Conservation (phyloP, 2,888 invertebrate species). For the Microctonus brassicae region DNA sequence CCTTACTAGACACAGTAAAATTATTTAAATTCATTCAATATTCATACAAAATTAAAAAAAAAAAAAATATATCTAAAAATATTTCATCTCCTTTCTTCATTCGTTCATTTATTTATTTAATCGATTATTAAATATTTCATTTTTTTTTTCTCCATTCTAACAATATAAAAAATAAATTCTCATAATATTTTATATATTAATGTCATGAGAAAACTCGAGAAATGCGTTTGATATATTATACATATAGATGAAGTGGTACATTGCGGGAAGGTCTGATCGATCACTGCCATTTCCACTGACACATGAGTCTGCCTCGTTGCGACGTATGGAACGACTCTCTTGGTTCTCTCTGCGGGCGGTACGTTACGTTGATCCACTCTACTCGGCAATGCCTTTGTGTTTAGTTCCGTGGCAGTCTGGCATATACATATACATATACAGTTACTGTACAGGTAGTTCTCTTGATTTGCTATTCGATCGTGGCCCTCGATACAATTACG, state of each 20-base stretch:
- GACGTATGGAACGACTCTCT: not conserved
- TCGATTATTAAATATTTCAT: too few species aligned
- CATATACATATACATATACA: not conserved
- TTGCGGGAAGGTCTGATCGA: constrained; percentile 10
- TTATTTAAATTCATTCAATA: too few species aligned
- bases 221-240: not conserved
- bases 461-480: constrained; percentile 27
- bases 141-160: too few species aligned
- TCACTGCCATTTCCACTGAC: constrained; percentile 15
- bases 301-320: not conserved
- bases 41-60: too few species aligned
- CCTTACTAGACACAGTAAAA: too few species aligned
- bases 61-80: too few species aligned
- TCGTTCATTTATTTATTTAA: too few species aligned
- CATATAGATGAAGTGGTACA: not conserved
- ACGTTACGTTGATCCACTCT: not conserved
- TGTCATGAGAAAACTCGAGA: not conserved
- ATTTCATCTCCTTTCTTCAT: too few species aligned
- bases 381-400: not conserved
- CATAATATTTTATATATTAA: too few species aligned
- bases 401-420: not conserved
- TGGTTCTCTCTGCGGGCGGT: not conserved
- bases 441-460: not conserved
- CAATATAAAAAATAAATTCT: too few species aligned
- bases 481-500: constrained; percentile 26